Evolutionary conservation across 2,888 invertebrate species (phyloP), one percentile per base, ranked within the genome.

Genomic region (Pollenia amentaria): DNA sequence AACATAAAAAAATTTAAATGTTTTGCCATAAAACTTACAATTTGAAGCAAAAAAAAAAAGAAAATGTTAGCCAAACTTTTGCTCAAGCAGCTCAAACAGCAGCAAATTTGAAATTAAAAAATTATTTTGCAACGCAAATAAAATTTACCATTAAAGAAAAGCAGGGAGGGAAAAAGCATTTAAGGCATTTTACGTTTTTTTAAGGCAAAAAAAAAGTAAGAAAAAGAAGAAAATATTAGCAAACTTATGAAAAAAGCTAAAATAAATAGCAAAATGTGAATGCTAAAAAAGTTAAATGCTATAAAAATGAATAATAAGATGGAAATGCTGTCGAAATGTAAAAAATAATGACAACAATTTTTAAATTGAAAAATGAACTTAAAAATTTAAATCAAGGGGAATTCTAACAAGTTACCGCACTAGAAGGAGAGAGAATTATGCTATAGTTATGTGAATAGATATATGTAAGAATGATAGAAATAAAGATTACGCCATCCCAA

Each of bases 181-280:
- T 67, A 46, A 53, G 14, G 16, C 42, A 38, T 48, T 48, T 69
- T 29, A 29, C 29, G 29, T 29, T 29, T 57, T 67, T 48, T 57
- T 55, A 46, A 44, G 84, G 80, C 65, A 88, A 88, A 89, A 89
- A 88, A 83, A 80, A 86, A 64, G 44, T 88, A 72, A 83, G 84
- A 81, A 83, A 84, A 78, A 84, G 86, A 83, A 87, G 80, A 75
- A 88, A 67, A 83, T 83, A 72, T 67, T 64, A 57, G 18, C 67
- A 65, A n/a, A 57, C n/a, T 38, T 44, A 1, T 42, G 7, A 83
- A 29, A 29, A 48, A 67, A 51, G 48, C 57, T 55, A 1, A 38
- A 29, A 51, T 11, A 69, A 69, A 55, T 6, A 1, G n/a, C 60
- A 16, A 57, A 60, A 69, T 16, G 55, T 29, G 48, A 16, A 60